Conservation (phyloP, 1,140 invertebrate species). For the Heliothis subflexa region DNA sequence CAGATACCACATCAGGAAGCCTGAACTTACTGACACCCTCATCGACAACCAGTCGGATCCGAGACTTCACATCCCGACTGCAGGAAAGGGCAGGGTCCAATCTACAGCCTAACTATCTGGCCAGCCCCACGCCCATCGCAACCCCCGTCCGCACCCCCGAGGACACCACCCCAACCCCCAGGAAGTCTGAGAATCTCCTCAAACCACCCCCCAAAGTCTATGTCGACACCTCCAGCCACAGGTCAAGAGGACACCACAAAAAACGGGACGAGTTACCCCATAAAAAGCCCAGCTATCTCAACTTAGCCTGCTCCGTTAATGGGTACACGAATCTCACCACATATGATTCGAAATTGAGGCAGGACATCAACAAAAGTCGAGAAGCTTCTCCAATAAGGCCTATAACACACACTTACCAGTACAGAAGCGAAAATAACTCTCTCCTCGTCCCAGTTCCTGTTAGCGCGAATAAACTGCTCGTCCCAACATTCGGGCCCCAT, state of each 20-base stretch:
- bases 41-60: constrained; percentile 87
- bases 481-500: constrained; percentile 80
- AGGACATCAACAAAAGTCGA: constrained; percentile 89
- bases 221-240: constrained; percentile 73
- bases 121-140: constrained; percentile 61
- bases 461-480: constrained; percentile 81
- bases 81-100: constrained; percentile 83
- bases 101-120: constrained; percentile 63
- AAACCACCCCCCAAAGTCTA: constrained; percentile 79
- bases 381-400: constrained; percentile 90
- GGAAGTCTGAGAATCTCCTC: constrained; percentile 71
- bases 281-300: constrained; percentile 92
- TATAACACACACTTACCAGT: constrained; percentile 85
- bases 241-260: constrained; percentile 75
- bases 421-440: constrained; percentile 87
- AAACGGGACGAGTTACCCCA: constrained; percentile 76
- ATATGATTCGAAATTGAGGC: constrained; percentile 92
- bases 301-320: constrained; percentile 95
- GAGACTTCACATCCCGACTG: constrained; percentile 87
- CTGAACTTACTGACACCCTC: constrained; percentile 87
- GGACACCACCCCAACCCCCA: constrained; percentile 72
- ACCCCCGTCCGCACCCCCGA: constrained; percentile 73
- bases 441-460: constrained; percentile 84
- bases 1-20: constrained; percentile 87
- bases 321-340: constrained; percentile 94